Evolutionary conservation across 2,113 vertebrate species (phyloP).

Genomic region (Sakesphorus luctuosus): DNA sequence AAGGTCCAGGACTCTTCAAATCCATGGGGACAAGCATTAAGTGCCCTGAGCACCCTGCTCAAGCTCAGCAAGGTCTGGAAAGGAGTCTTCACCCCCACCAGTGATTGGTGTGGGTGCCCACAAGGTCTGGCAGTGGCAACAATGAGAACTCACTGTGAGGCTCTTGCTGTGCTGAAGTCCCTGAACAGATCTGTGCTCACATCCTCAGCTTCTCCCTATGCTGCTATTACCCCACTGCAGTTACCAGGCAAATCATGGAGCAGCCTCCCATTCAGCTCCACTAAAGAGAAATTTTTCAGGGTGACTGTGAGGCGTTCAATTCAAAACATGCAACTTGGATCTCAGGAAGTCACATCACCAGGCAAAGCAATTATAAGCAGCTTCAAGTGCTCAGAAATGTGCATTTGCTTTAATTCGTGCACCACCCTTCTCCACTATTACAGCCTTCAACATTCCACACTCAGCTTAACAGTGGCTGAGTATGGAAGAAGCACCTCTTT

Average conservation of each 20-base stretch:
- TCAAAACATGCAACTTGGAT: rapidly evolving
- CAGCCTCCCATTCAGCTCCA: background rate
- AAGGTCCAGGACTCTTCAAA: background rate
- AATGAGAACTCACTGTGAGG: background rate
- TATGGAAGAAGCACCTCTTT: background rate
- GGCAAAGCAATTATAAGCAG: background rate
- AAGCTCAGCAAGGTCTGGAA: too few relatives aligned
- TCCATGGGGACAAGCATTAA: background rate
- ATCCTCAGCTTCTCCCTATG: background rate
- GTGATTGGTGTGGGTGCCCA: background rate
- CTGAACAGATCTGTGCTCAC: background rate
- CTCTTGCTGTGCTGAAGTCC: background rate
- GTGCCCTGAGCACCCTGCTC: background rate
- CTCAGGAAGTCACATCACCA: background rate
- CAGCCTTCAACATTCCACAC: background rate
- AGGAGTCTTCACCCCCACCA: too few relatives aligned
- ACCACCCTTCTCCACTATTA: background rate
- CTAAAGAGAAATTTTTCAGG: background rate
- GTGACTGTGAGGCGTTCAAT: background rate
- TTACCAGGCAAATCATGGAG: background rate
- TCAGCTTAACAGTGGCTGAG: background rate
- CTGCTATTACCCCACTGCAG: background rate
- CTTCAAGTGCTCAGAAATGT: background rate
- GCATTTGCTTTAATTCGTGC: background rate
- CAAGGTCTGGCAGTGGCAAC: background rate